Evolutionary conservation across 2,113 vertebrate genomes (phyloP).

Genomic region (Ramphastos sulfuratus): DNA sequence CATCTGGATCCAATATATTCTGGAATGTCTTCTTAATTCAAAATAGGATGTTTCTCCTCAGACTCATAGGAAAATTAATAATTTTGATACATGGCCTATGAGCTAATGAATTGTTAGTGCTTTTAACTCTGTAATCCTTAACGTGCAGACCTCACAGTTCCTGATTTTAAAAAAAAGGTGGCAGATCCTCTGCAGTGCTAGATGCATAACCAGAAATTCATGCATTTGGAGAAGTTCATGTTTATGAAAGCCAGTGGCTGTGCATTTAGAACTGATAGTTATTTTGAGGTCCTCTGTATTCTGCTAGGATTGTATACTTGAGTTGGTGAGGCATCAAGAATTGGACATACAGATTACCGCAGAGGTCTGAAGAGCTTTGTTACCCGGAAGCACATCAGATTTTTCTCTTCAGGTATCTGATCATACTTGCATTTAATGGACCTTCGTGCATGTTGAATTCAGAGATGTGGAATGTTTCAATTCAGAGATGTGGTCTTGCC

Average conservation of each 20-base stretch:
- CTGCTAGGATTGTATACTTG: background rate
- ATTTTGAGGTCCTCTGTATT: background rate
- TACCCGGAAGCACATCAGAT: background rate
- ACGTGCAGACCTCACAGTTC: background rate
- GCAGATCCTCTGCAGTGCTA: background rate
- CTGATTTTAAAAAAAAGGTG: background rate
- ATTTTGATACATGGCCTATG: fast-evolving
- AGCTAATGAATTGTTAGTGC: background rate
- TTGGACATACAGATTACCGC: background rate
- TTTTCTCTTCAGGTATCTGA: background rate
- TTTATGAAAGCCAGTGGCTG: background rate
- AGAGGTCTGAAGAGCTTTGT: background rate
- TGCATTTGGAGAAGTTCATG: background rate
- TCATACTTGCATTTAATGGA: background rate
- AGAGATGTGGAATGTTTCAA: background rate
- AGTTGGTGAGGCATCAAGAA: background rate
- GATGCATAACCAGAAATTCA: background rate
- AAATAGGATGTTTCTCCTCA: background rate
- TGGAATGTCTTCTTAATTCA: background rate
- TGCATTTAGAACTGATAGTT: background rate
- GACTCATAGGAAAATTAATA: background rate
- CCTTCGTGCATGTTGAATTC: background rate
- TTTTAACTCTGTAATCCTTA: background rate
- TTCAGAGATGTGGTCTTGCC: background rate
- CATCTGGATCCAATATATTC: background rate